Evolutionary conservation across 2,888 invertebrate genomes (phyloP).

Genomic region (Trachelus tabidus): DNA sequence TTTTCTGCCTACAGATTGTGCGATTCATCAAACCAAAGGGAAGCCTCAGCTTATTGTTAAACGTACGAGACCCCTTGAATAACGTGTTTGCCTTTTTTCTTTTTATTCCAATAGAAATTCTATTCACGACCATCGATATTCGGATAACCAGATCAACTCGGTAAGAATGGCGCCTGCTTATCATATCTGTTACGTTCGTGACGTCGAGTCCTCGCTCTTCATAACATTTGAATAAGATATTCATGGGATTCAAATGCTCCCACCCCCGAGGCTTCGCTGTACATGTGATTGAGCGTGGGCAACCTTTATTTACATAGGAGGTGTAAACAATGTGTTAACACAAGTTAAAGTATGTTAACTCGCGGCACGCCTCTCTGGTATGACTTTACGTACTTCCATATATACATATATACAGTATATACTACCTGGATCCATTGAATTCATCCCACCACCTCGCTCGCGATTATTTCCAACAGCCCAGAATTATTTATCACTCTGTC

Average conservation of each 20-base stretch:
- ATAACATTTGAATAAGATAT: slow-evolving; percentile 6
- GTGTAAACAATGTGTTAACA: slow-evolving; percentile 7
- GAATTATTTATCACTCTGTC: neutral
- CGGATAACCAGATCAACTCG: neutral
- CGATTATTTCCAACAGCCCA: neutral
- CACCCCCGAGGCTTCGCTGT: neutral
- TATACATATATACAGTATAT: neutral
- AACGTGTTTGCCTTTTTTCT: neutral
- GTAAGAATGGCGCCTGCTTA: slow-evolving; percentile 1
- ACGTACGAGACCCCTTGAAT: neutral
- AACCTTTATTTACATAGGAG: slow-evolving; percentile 2
- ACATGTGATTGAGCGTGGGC: slow-evolving; percentile 1
- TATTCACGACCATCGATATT: neutral
- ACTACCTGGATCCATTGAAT: neutral
- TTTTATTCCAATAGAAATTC: neutral
- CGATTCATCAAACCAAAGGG: neutral
- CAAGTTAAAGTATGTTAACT: neutral
- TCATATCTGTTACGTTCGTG: slow-evolving; percentile 1
- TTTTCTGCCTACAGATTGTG: neutral
- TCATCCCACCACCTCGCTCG: neutral
- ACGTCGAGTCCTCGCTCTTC: slow-evolving; percentile 2
- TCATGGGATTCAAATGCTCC: slow-evolving; percentile 1
- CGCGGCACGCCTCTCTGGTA: neutral
- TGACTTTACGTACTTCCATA: neutral
- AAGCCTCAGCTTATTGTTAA: neutral